These are phyloP conservation scores for Rousettus madagascariensis DNA, from an alignment of 2,797 vertebrate species.

Conservation along the genomic window DNA sequence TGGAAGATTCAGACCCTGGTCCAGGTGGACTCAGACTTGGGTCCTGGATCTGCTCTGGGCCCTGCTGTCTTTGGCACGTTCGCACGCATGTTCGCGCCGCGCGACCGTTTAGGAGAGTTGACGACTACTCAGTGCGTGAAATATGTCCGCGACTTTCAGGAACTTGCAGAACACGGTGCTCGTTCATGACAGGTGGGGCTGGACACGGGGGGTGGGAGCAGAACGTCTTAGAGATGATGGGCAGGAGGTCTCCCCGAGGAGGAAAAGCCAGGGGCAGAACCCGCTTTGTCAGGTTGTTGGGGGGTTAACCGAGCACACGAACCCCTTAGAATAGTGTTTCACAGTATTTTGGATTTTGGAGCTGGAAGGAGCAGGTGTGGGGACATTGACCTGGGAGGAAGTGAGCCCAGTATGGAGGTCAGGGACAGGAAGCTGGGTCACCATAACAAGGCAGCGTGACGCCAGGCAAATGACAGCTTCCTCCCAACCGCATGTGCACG, in stretches of 20 bases:
- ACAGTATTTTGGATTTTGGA: not conserved
- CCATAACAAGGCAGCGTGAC: fast-evolving
- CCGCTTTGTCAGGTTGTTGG: not conserved
- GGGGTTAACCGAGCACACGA: fast-evolving
- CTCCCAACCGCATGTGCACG: fast-evolving
- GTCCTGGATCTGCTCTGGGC: not conserved
- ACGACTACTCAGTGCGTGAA: not conserved
- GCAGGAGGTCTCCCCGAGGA: not conserved
- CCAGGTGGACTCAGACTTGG: not conserved
- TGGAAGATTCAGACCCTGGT: not conserved
- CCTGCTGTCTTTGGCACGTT: not conserved
- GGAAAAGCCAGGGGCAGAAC: not conserved
- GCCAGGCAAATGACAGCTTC: not conserved
- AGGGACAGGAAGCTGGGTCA: not conserved
- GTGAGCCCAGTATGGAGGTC: not conserved
- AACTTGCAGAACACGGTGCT: fast-evolving
- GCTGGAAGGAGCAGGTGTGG: not conserved
- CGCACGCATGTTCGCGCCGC: not conserved
- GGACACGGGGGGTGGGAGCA: fast-evolving
- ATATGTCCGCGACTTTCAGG: not conserved
- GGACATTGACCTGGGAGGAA: fast-evolving
- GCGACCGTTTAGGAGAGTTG: not conserved
- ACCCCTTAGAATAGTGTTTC: not conserved
- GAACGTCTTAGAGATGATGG: not conserved
- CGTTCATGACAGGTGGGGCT: fast-evolving